These are phyloP conservation scores for Neotoma lepida DNA, from an alignment of 2,113 vertebrate genomes.

Conservation along the genomic window DNA sequence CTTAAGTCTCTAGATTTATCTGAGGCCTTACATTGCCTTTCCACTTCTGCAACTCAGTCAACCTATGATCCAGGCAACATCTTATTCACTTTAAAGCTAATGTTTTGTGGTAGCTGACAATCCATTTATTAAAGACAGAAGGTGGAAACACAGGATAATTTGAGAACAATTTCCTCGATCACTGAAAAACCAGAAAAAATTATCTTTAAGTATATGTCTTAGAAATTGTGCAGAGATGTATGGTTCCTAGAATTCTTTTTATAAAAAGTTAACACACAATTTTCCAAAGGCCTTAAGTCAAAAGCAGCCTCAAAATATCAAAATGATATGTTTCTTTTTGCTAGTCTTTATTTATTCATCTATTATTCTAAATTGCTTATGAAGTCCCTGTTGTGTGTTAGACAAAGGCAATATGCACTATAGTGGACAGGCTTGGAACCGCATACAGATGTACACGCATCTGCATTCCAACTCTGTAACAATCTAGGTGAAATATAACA, in stretches of 20 bases:
- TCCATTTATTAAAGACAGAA: slow-evolving; percentile 72
- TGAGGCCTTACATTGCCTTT: slow-evolving; percentile 66
- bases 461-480: not conserved
- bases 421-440: not conserved
- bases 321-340: not conserved
- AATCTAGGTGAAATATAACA: not conserved
- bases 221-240: slow-evolving; percentile 48
- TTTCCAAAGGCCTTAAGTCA: slow-evolving; percentile 39
- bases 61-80: slow-evolving; percentile 61
- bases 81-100: slow-evolving; percentile 71
- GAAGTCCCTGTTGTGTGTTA: not conserved
- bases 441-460: not conserved
- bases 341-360: slow-evolving; percentile 17
- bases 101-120: slow-evolving; percentile 70
- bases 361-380: slow-evolving; percentile 14
- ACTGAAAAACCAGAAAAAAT: slow-evolving; percentile 55
- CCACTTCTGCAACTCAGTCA: slow-evolving; percentile 59
- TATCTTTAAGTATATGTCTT: slow-evolving; percentile 55
- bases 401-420: not conserved
- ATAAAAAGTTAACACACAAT: slow-evolving; percentile 9
- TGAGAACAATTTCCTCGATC: slow-evolving; percentile 68
- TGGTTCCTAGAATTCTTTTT: slow-evolving; percentile 54
- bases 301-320: not conserved
- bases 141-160: slow-evolving; percentile 50
- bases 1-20: slow-evolving; percentile 75